phyloP scores from a whole-genome alignment of 1,140 invertebrate species.

The Maniola jurtina region DNA sequence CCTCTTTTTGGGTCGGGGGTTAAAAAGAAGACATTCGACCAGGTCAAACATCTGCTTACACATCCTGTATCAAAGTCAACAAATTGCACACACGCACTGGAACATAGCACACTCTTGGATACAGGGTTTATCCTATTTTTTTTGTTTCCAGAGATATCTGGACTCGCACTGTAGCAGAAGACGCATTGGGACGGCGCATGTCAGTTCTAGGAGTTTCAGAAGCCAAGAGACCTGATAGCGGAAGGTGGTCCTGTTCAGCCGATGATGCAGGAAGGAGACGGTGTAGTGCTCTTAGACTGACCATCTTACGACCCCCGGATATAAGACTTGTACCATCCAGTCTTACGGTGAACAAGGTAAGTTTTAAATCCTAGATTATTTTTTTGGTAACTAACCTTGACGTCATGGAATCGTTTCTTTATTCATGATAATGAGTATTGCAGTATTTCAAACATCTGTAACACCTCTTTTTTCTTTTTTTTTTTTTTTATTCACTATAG shows the following conservation, averaged over 20 bases:
- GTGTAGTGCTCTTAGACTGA: constrained; percentile 84
- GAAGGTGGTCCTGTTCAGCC: constrained; percentile 86
- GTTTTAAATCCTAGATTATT: neutral
- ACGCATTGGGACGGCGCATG: constrained; percentile 83
- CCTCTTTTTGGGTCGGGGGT: too few relatives aligned
- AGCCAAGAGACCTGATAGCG: constrained; percentile 83
- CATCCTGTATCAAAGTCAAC: too few relatives aligned
- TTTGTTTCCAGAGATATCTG: constrained; percentile 79
- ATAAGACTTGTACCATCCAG: constrained; percentile 86
- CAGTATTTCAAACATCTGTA: too few relatives aligned
- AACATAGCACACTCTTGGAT: too few relatives aligned
- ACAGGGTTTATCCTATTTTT: neutral
- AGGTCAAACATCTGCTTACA: too few relatives aligned
- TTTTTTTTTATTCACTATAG: too few relatives aligned
- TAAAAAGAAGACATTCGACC: too few relatives aligned
- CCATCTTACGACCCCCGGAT: constrained; percentile 83
- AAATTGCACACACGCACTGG: too few relatives aligned
- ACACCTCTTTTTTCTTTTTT: too few relatives aligned
- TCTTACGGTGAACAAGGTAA: constrained; percentile 85
- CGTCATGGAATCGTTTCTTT: too few relatives aligned
- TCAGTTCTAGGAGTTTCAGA: constrained; percentile 84
- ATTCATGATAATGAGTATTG: too few relatives aligned
- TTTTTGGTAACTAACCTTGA: neutral
- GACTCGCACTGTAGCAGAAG: constrained; percentile 81
- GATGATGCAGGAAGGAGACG: constrained; percentile 87